Percentiles rank a stretch among this genome's conserved stretches.
These are phyloP conservation scores for Madoqua kirkii DNA, from an alignment of 2,113 vertebrate species.

Conservation along the genomic window DNA sequence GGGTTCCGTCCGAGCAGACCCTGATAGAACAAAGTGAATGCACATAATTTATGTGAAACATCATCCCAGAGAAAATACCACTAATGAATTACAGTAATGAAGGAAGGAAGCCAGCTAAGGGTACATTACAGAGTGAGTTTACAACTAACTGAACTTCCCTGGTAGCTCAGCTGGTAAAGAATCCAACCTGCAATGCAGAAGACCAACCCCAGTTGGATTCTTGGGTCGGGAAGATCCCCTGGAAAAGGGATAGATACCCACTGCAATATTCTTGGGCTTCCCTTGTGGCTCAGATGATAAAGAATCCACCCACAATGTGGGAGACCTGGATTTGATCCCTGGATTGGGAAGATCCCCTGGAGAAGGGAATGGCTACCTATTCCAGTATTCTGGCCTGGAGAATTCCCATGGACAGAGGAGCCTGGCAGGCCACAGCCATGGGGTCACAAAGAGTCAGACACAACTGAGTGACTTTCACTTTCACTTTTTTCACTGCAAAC, in stretches of 20 bases:
- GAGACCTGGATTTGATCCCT: background rate
- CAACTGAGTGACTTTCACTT: background rate
- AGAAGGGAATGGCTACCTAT: background rate
- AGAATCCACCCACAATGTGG: background rate
- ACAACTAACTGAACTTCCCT: background rate
- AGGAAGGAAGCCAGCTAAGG: background rate
- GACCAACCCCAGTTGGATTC: background rate
- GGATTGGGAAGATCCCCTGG: background rate
- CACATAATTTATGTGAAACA: background rate
- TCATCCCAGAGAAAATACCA: background rate
- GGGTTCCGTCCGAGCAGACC: background rate
- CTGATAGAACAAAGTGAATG: background rate
- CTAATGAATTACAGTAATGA: background rate
- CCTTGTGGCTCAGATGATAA: background rate
- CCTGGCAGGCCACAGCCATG: background rate
- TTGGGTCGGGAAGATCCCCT: background rate
- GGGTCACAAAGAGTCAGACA: background rate
- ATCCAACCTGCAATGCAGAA: background rate
- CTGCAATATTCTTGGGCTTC: background rate
- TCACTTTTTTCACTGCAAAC: background rate
- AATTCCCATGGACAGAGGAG: background rate
- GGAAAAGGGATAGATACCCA: background rate
- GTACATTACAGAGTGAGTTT: background rate
- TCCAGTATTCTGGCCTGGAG: background rate
- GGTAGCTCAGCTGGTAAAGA: background rate